phyloP scores from a whole-genome alignment of 2,113 vertebrate species.

The Solea solea region DNA sequence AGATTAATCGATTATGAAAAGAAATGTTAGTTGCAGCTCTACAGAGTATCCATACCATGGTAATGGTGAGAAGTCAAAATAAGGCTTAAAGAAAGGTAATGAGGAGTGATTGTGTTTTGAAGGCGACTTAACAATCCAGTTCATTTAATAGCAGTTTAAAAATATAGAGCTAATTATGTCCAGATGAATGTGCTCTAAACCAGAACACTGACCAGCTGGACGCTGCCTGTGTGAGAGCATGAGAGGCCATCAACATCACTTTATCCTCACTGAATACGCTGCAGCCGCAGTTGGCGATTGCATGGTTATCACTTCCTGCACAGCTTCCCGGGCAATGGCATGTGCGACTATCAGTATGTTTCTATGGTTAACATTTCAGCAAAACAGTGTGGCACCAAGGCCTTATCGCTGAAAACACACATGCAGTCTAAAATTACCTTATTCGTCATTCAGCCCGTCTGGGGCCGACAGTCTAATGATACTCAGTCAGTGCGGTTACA shows the following conservation, averaged over 20 bases:
- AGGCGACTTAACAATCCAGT: not conserved
- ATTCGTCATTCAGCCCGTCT: constrained; percentile 49
- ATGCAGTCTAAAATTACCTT: constrained; percentile 53
- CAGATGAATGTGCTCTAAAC: not conserved
- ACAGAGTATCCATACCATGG: too few relatives aligned
- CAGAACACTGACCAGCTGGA: constrained; percentile 1
- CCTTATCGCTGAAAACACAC: constrained; percentile 66
- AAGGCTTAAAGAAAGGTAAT: too few relatives aligned
- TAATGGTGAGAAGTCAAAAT: too few relatives aligned
- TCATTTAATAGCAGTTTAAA: not conserved
- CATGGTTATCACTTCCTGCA: constrained; percentile 67
- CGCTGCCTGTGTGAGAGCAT: not conserved
- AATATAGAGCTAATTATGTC: not conserved
- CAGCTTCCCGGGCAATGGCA: constrained; percentile 41
- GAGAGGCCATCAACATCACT: constrained; percentile 19
- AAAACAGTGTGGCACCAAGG: constrained; percentile 48
- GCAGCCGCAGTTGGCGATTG: constrained; percentile 42
- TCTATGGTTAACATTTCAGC: constrained; percentile 42
- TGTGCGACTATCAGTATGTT: constrained; percentile 58
- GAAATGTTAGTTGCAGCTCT: too few relatives aligned
- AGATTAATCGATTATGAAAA: too few relatives aligned
- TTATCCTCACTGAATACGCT: constrained; percentile 21
- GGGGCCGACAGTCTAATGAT: constrained; percentile 53
- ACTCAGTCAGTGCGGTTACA: constrained; percentile 44
- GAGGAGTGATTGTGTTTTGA: not conserved